Base-by-base conservation (phyloP, 2,797 vertebrate species). In the Coccyzus lansbergi region DNA sequence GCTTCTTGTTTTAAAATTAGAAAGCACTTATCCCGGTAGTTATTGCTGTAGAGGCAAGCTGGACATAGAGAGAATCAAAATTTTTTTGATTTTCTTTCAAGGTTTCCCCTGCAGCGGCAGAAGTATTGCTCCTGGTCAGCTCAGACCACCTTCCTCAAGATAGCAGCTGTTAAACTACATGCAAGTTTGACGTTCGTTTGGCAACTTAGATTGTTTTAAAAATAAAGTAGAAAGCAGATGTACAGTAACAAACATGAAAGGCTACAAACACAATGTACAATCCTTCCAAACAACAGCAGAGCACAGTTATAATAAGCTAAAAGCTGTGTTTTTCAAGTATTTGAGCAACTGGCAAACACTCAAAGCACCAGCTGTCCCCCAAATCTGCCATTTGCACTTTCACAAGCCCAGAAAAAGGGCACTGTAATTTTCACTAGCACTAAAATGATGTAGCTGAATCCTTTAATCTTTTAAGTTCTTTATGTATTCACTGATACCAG, bases 231-330 rank as follows among this genome's bases (percentile, higher is more conserved):
- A 89, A 85, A 81, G 44, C 90, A 95, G 80, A 92, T 90, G 77
- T 49, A 76, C 51, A 71, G 59, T 82, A 91, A 86, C 76, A 95
- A 93, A 89, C 56, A 84, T 34, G 67, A 78, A 85, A 91, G 48
- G 88, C 0, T 5, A 86, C 75, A 92, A 89, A 92, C 46, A 71
- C 64, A 72, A 83, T 10, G 31, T 58, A 81, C 52, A 72, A 48
- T 65, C 77, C 69, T 87, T 71, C 79, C 80, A 90, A 94, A 89
- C 36, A 91, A 71, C 58, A 94, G 67, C 7, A 1, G 18, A 88
- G 25, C 48, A 58, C 3, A 7, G 68, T 75, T 83, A 75, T 67
- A 69, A 20, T 21, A 72, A 52, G 38, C 64, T 14, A 62, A 53
- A 74, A 55, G 60, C 58, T 34, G 52, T 4, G 26, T 46, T 93